These are phyloP conservation scores for Megatriorchis doriae DNA, from an alignment of 2,113 vertebrate genomes.

Conservation along the genomic window DNA sequence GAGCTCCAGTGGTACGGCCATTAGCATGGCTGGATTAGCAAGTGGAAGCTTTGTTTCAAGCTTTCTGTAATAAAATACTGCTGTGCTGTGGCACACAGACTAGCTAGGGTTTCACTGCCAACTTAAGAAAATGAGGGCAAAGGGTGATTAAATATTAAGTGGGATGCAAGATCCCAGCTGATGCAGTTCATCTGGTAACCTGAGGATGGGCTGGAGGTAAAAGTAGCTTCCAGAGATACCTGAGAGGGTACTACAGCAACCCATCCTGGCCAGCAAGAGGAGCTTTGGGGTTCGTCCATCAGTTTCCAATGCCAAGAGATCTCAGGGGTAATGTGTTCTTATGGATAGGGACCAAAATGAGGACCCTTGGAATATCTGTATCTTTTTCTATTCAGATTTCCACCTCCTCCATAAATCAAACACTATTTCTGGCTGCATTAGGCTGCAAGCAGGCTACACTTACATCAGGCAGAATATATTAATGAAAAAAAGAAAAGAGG, in stretches of 20 bases:
- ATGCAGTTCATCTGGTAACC: conserved; percentile 1
- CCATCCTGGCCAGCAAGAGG: neutral
- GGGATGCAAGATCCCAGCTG: neutral
- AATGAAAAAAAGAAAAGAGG: neutral
- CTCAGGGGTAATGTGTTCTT: neutral
- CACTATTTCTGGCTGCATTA: neutral
- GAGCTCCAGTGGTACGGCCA: fast-evolving
- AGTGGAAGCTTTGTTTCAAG: neutral
- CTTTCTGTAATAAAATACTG: neutral
- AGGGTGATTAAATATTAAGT: conserved; percentile 46
- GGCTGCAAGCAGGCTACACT: neutral
- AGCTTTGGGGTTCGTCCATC: neutral
- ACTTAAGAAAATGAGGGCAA: conserved; percentile 16
- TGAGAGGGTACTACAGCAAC: neutral
- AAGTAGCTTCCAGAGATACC: neutral
- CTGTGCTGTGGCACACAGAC: neutral
- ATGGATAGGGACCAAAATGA: neutral
- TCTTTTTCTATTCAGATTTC: neutral
- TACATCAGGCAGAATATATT: neutral
- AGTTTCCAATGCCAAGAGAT: neutral
- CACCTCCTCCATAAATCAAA: neutral
- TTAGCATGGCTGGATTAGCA: neutral
- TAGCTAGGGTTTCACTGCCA: neutral
- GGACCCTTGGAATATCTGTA: neutral
- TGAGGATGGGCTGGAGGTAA: neutral